Base-by-base conservation (phyloP, 1,140 invertebrate species). In the Tetragonula clypearis region DNA sequence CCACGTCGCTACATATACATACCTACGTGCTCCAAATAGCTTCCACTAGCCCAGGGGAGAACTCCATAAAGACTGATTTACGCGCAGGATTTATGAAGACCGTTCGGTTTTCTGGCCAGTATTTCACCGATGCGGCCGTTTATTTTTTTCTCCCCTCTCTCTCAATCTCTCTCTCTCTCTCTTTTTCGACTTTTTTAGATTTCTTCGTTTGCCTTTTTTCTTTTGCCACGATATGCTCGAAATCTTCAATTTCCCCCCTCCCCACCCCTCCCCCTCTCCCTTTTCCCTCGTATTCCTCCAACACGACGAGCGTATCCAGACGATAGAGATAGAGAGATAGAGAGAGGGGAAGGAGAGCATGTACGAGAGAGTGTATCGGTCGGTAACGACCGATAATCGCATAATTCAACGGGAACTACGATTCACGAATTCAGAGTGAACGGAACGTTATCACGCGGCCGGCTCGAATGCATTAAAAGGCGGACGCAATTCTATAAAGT, bases 51-150 rank as follows among this genome's bases (percentile, higher is more conserved):
- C 87, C 93, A 85, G 76, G 79, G 88, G 85, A 78, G 87, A 91
- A 93, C 90, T 93, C 93, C 87, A 94, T 94, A 94, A 94, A 93
- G 92, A 92, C 92, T 94, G 93, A 94, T 94, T 94, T 94, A 94
- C 92, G 93, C 88, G 86, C 84, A 76, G 91, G 91, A 94, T 94
- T 94, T 94, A 94, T 93, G 93, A 93, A 93, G 93, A 93, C 91
- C 89, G 92, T 93, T 94, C 87, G 92, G 90, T 93, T 93, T 93
- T 93, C 92, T 92, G 66, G 79, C 85, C 89, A 90, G 90, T 93
- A 93, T 93, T 94, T 93, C 92, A 93, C 91, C 89, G 83, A 87
- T 86, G 79, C 68, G 85, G 14, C 49, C 19, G n/a, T 84, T 80
- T 76, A 60, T 88, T 82, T 84, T 87, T 90, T n/a, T 5, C 5